Evolutionary conservation across 1,140 invertebrate species (phyloP).

Genomic region (Bombus confusus): DNA sequence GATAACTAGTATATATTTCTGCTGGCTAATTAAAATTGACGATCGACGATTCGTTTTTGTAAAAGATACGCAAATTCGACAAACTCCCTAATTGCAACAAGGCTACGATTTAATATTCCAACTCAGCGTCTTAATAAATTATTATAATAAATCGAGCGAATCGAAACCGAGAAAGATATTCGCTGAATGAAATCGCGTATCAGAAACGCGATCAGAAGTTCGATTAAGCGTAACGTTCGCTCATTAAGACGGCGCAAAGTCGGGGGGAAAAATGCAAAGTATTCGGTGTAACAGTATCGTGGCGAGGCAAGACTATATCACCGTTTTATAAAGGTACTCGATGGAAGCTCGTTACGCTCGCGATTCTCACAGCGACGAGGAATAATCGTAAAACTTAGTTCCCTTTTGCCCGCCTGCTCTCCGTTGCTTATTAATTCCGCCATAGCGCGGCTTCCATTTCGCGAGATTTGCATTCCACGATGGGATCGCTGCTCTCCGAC

Average conservation of each 20-base stretch:
- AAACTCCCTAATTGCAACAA: too few species aligned
- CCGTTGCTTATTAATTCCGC: background rate
- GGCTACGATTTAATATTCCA: too few species aligned
- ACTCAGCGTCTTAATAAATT: background rate
- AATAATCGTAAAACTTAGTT: constrained; percentile 11
- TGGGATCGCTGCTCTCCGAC: background rate
- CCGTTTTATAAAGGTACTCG: background rate
- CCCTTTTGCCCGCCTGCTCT: background rate
- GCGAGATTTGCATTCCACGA: constrained; percentile 4
- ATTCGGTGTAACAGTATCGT: background rate
- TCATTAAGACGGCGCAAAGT: background rate
- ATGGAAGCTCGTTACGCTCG: background rate
- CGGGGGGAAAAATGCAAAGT: background rate
- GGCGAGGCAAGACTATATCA: background rate
- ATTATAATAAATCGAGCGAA: background rate
- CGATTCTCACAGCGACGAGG: background rate
- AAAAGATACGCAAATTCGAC: too few species aligned
- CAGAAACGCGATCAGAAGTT: background rate
- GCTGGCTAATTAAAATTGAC: too few species aligned
- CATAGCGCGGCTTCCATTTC: background rate
- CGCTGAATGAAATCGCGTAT: background rate
- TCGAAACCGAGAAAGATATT: background rate
- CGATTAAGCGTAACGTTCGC: background rate
- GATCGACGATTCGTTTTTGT: too few species aligned
- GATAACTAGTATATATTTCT: too few species aligned